A percentile compares a stretch with the other conserved stretches of the same genome.
Conservation (phyloP, 2,113 vertebrate species). For the Oncorhynchus tshawytscha region DNA sequence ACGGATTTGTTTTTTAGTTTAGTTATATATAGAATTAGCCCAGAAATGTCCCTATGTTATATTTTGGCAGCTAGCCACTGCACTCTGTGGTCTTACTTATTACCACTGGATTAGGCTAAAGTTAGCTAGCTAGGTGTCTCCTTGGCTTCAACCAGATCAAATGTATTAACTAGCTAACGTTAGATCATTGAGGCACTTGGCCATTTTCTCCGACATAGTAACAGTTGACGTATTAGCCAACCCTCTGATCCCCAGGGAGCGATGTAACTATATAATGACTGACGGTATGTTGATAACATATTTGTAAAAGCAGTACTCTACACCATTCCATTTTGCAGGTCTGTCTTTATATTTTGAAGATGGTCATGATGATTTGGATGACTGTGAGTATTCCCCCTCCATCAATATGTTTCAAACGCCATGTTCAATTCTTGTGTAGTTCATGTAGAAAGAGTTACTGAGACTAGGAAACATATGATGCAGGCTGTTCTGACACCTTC, state of each 20-base stretch:
- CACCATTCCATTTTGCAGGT: conserved; percentile 69
- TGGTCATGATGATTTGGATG: conserved; percentile 91
- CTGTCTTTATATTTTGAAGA: conserved; percentile 94
- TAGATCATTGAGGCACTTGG: too few relatives aligned
- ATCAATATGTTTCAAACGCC: background rate
- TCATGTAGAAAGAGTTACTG: background rate
- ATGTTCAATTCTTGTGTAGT: background rate
- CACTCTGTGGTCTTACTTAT: background rate
- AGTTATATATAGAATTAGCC: background rate
- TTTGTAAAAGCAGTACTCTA: conserved; percentile 14
- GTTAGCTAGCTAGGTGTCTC: too few relatives aligned
- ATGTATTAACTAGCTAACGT: too few relatives aligned
- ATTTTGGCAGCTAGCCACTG: conserved; percentile 28
- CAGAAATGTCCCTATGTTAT: conserved; percentile 56
- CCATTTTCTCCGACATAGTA: too few relatives aligned
- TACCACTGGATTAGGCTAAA: too few relatives aligned
- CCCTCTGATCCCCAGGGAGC: too few relatives aligned
- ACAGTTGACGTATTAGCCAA: too few relatives aligned
- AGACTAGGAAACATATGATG: background rate
- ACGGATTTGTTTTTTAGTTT: conserved; percentile 26
- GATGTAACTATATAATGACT: background rate
- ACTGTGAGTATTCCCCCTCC: conserved; percentile 81
- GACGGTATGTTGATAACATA: conserved; percentile 26
- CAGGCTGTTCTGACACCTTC: background rate
- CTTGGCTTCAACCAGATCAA: too few relatives aligned